Conservation (phyloP, 2,888 invertebrate genomes). For the Sphecodes monilicornis region DNA sequence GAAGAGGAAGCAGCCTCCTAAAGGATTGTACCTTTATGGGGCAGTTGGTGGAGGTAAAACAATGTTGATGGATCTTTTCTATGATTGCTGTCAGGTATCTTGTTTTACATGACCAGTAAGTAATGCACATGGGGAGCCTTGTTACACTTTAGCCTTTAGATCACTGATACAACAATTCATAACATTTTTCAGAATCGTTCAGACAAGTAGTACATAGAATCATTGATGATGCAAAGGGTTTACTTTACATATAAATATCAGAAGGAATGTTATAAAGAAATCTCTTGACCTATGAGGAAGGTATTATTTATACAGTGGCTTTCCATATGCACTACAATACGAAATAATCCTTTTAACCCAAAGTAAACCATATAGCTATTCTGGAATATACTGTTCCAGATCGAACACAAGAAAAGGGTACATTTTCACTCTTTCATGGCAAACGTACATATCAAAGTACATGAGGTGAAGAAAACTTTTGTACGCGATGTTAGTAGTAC, state of each 20-base stretch:
- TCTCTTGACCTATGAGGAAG: conserved; percentile 38
- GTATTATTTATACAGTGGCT: conserved; percentile 59
- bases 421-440: conserved; percentile 99
- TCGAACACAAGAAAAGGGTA: conserved; percentile 91
- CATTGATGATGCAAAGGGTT: conserved; percentile 22
- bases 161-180: conserved; percentile 9
- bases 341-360: conserved; percentile 18
- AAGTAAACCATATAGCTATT: conserved; percentile 16
- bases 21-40: conserved; percentile 95
- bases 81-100: conserved; percentile 89
- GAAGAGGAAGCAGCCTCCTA: conserved; percentile 86
- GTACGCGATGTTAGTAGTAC: conserved; percentile 85
- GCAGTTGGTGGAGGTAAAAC: conserved; percentile 99
- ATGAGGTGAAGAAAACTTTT: conserved; percentile 91
- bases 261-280: conserved; percentile 41
- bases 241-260: conserved; percentile 30
- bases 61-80: conserved; percentile 99
- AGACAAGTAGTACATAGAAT: conserved; percentile 29
- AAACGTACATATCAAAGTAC: conserved; percentile 96
- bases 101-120: conserved; percentile 42
- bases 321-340: conserved; percentile 72
- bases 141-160: conserved; percentile 5
- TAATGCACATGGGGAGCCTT: conserved; percentile 73
- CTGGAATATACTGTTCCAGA: conserved; percentile 83
- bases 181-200: conserved; percentile 43